Evolutionary conservation across 2,797 vertebrate species (phyloP).

Genomic region (Mormyrus hasselquistii): DNA sequence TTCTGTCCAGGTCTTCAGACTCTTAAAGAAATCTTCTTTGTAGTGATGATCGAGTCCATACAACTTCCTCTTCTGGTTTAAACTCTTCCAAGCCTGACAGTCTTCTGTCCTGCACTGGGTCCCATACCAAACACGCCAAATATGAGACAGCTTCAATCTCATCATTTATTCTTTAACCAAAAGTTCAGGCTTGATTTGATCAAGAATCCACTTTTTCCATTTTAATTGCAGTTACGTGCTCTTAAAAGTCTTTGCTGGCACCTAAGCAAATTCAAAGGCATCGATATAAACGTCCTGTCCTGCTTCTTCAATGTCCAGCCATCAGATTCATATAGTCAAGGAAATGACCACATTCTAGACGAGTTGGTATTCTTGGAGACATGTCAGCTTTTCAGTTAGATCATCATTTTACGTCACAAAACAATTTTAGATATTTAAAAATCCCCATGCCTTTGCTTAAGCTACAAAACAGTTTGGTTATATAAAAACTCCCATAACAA

Average conservation of each 20-base stretch:
- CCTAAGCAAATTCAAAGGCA: neutral
- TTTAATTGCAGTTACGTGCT: neutral
- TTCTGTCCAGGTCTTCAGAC: neutral
- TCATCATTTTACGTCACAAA: neutral
- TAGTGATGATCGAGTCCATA: neutral
- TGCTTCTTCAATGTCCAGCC: neutral
- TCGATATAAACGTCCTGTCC: neutral
- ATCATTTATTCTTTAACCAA: neutral
- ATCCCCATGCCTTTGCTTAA: neutral
- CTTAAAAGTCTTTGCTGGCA: neutral
- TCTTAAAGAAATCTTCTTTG: neutral
- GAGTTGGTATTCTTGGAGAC: neutral
- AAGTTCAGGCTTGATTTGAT: neutral
- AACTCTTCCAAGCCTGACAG: neutral
- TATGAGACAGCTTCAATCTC: neutral
- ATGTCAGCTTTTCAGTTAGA: neutral
- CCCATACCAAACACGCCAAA: neutral
- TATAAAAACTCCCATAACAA: neutral
- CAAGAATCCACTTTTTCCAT: neutral
- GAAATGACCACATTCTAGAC: neutral
- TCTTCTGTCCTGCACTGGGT: neutral
- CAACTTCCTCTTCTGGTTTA: neutral
- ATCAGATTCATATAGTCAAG: neutral
- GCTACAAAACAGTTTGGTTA: neutral
- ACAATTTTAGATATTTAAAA: neutral